These are phyloP conservation scores for Okamejei kenojei DNA, from an alignment of 2,797 vertebrate species.

Conservation along the genomic window DNA sequence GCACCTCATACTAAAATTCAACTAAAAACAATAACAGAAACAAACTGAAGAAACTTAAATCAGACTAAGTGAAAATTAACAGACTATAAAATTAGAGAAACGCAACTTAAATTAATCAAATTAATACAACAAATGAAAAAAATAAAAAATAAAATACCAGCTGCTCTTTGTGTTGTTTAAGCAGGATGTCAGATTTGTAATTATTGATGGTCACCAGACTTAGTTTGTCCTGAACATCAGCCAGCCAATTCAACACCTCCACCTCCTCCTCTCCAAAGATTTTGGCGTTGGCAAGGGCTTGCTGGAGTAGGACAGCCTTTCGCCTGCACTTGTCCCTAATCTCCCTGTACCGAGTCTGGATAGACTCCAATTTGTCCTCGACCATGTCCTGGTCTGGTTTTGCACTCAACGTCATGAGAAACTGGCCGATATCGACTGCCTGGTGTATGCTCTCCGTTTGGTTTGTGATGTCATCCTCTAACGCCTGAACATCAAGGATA, in stretches of 20 bases:
- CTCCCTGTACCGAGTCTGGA: conserved; percentile 71
- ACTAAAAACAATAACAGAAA: background rate
- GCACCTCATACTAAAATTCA: background rate
- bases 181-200: conserved; percentile 78
- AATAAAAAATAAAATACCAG: conserved; percentile 70
- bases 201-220: conserved; percentile 77
- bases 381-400: conserved; percentile 68
- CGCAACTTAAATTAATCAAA: conserved; percentile 37
- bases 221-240: conserved; percentile 90
- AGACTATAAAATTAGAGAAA: background rate
- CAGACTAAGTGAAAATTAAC: conserved; percentile 40
- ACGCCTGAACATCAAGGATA: conserved; percentile 63
- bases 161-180: conserved; percentile 79
- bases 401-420: conserved; percentile 76
- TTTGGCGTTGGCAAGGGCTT: conserved; percentile 85
- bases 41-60: conserved; percentile 40
- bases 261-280: conserved; percentile 98
- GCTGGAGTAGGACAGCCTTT: conserved; percentile 78
- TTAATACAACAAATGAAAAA: conserved; percentile 40
- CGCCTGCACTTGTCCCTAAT: conserved; percentile 68
- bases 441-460: conserved; percentile 59
- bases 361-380: conserved; percentile 69
- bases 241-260: conserved; percentile 98
- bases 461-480: conserved; percentile 77
- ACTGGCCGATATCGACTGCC: conserved; percentile 73